A percentile compares a stretch with the other conserved stretches of the same genome.
These are phyloP conservation scores for Apotomis betuletana DNA, from an alignment of 2,888 invertebrate species.

Conservation along the genomic window DNA sequence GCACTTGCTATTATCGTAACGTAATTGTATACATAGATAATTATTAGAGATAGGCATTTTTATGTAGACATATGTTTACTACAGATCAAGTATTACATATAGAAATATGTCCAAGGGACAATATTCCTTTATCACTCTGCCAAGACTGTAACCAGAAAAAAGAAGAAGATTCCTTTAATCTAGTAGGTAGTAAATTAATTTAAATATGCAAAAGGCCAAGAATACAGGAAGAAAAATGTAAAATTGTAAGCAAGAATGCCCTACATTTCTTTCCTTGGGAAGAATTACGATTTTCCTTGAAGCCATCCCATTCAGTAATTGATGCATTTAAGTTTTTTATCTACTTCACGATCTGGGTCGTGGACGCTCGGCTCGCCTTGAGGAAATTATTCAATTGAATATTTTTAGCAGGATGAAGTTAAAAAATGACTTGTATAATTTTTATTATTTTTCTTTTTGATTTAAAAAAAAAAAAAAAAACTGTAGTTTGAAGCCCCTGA, in stretches of 20 bases:
- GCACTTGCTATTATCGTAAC: too few relatives aligned
- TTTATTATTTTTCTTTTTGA: not conserved
- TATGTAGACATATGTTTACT: too few relatives aligned
- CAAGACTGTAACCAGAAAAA: too few relatives aligned
- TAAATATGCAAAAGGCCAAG: not conserved
- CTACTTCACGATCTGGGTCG: not conserved
- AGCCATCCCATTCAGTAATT: conserved; percentile 1
- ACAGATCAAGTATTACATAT: too few relatives aligned
- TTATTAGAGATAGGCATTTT: too few relatives aligned
- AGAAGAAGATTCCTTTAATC: too few relatives aligned
- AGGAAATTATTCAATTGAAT: conserved; percentile 11
- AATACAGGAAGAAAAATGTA: conserved; percentile 1
- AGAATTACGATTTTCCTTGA: not conserved
- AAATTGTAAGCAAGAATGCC: conserved; percentile 1
- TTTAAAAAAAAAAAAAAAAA: too few relatives aligned
- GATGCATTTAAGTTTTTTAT: conserved; percentile 14
- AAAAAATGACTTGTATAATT: not conserved
- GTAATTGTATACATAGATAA: too few relatives aligned
- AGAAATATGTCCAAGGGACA: too few relatives aligned
- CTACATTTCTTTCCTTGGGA: conserved; percentile 3
- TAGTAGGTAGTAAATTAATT: not conserved
- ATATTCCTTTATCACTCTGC: too few relatives aligned
- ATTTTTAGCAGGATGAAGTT: not conserved
- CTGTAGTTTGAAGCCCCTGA: too few relatives aligned
- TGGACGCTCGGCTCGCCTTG: not conserved